A percentile compares a stretch with the other conserved stretches of the same genome.
Conservation (phyloP, 2,888 invertebrate species). For the Athripsodes cinereus region DNA sequence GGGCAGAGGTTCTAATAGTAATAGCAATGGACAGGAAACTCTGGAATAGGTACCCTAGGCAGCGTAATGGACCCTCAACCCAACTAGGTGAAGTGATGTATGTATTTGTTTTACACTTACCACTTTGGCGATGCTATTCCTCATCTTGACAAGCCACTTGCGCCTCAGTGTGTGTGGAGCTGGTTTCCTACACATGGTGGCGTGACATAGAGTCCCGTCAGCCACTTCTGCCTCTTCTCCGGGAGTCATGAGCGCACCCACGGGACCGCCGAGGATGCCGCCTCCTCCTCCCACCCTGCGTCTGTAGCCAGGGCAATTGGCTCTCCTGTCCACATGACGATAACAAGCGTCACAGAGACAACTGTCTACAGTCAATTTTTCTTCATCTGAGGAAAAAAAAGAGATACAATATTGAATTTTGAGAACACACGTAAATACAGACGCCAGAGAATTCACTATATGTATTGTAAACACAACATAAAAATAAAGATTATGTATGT, state of each 20-base stretch:
- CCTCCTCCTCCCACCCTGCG: constrained; percentile 41
- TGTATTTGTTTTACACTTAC: constrained; percentile 32
- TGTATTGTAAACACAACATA: too few species aligned
- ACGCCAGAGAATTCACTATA: too few species aligned
- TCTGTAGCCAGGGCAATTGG: constrained; percentile 64
- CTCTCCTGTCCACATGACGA: constrained; percentile 77
- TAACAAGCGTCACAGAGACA: constrained; percentile 86
- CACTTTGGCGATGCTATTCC: constrained; percentile 60
- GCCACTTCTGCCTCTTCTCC: constrained; percentile 18
- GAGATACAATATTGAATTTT: too few species aligned
- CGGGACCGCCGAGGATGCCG: constrained; percentile 9
- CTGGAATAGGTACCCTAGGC: too few species aligned
- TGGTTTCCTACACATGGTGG: constrained; percentile 53
- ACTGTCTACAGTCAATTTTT: constrained; percentile 75
- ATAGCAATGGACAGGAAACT: too few species aligned
- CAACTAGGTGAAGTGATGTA: neutral
- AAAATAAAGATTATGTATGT: too few species aligned
- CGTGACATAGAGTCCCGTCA: constrained; percentile 50
- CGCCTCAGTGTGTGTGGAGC: constrained; percentile 62
- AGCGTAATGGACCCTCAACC: neutral
- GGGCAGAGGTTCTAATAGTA: neutral
- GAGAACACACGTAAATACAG: too few species aligned
- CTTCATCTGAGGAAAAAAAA: constrained; percentile 54
- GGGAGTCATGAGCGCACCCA: constrained; percentile 21
- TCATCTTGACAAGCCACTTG: constrained; percentile 68